Evolutionary conservation across 2,797 vertebrate genomes (phyloP).

Genomic region (Diceros bicornis): DNA sequence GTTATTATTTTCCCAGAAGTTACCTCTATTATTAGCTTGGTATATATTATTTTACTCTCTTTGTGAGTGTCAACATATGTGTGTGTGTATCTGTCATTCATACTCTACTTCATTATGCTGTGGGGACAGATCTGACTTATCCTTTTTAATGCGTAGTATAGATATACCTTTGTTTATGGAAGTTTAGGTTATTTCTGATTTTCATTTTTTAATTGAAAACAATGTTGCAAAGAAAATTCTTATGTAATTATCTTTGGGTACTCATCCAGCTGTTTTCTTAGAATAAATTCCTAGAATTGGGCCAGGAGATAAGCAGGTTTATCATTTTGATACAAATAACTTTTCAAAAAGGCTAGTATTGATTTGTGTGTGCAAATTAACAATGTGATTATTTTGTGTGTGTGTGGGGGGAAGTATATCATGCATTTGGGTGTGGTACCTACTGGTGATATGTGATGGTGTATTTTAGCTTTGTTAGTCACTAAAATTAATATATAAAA

Average conservation of each 20-base stretch:
- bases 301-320: neutral
- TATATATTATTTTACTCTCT: neutral
- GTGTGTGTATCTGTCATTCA: neutral
- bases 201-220: neutral
- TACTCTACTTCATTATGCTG: neutral
- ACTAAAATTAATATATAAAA: constrained; percentile 12
- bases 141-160: neutral
- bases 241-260: neutral
- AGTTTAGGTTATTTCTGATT: constrained; percentile 1
- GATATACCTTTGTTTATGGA: neutral
- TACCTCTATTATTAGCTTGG: neutral
- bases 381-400: neutral
- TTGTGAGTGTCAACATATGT: neutral
- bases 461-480: constrained; percentile 9
- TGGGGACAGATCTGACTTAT: neutral
- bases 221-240: neutral
- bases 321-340: neutral
- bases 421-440: neutral
- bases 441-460: neutral
- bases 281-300: neutral
- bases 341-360: neutral
- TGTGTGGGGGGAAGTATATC: neutral
- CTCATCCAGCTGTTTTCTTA: neutral
- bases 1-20: neutral
- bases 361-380: neutral